These are phyloP conservation scores for Equus przewalskii DNA, from an alignment of 2,113 vertebrate species.

Conservation along the genomic window DNA sequence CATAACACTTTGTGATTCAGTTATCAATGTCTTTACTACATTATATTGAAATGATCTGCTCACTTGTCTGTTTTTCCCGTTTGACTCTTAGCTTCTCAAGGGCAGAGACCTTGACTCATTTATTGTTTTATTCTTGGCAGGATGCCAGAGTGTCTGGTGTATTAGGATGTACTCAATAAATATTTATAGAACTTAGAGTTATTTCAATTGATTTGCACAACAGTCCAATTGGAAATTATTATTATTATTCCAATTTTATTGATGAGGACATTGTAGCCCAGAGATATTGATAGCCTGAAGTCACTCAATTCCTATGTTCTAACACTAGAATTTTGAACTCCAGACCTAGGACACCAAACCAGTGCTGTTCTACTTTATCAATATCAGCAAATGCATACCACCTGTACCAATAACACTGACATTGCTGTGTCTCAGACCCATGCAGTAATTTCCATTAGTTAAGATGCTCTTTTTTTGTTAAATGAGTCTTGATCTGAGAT, in stretches of 20 bases:
- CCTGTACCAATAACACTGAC: neutral
- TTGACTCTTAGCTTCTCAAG: slow-evolving; percentile 56
- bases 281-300: neutral
- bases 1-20: neutral
- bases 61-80: neutral
- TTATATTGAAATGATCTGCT: slow-evolving; percentile 43
- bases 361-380: neutral
- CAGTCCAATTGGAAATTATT: neutral
- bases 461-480: neutral
- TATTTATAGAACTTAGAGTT: slow-evolving; percentile 48
- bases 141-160: neutral
- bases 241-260: slow-evolving; percentile 2
- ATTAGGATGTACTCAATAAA: slow-evolving; percentile 22
- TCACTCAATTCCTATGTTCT: neutral
- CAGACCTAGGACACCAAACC: neutral
- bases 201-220: neutral
- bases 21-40: neutral
- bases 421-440: neutral
- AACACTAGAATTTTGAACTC: neutral
- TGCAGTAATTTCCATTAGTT: neutral
- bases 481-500: neutral
- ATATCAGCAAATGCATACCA: neutral
- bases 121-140: neutral
- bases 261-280: neutral
- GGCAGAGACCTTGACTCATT: slow-evolving; percentile 21